phyloP scores from a whole-genome alignment of 2,888 invertebrate species.

The Chrysolina americana region DNA sequence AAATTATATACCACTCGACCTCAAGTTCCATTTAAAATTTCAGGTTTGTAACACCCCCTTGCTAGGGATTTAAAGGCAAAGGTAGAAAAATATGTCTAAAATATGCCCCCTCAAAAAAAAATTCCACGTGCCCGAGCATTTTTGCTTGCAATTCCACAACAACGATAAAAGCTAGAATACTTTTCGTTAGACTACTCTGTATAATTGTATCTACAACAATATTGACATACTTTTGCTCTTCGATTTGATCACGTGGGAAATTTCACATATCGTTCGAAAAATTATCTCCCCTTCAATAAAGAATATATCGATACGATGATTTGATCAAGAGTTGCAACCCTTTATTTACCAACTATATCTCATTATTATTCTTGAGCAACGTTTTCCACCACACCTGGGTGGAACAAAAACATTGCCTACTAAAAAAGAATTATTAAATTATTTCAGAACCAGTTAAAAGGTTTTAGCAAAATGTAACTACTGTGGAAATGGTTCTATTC shows the following conservation, averaged over 20 bases:
- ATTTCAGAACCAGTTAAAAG: constrained; percentile 10
- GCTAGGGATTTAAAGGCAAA: no score
- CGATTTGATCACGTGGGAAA: constrained; percentile 15
- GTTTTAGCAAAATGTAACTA: no score
- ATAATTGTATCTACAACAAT: neutral
- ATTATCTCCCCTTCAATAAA: constrained; percentile 31
- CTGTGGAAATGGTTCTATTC: no score
- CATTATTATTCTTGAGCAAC: constrained; percentile 25
- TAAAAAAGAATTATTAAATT: neutral
- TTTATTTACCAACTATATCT: constrained; percentile 41
- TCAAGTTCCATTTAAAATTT: no score
- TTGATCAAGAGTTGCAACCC: constrained; percentile 34
- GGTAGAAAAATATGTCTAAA: no score
- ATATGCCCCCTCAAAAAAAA: no score
- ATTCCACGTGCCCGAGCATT: no score
- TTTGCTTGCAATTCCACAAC: no score
- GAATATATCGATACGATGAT: constrained; percentile 23
- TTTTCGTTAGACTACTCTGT: no score
- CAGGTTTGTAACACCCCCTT: no score
- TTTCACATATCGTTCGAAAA: constrained; percentile 13
- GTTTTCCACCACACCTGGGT: constrained; percentile 29
- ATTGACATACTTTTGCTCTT: constrained; percentile 7
- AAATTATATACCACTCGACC: no score
- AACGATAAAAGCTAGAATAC: no score
- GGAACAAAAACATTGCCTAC: neutral